Evolutionary conservation across 1,140 invertebrate genomes (phyloP).

Genomic region (Cyrtorhinus lividipennis): DNA sequence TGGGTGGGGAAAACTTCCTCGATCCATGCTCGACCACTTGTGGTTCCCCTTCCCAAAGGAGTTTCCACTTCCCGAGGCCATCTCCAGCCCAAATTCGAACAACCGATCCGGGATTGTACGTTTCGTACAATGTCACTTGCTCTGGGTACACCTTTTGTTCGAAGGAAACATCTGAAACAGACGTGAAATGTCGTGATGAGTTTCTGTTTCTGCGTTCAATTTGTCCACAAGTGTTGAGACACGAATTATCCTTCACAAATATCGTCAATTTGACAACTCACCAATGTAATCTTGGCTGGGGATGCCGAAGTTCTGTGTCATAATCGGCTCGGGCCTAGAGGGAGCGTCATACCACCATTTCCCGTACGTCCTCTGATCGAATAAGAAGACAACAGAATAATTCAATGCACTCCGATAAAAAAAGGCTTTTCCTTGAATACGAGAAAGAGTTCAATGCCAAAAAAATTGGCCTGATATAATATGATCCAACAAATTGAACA

Average conservation of each 20-base stretch:
- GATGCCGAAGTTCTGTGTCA: constrained; percentile 54
- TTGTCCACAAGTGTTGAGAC: not conserved
- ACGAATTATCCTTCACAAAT: not conserved
- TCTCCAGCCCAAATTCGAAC: constrained; percentile 62
- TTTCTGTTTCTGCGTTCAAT: no score
- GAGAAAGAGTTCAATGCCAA: no score
- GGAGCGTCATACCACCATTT: constrained; percentile 73
- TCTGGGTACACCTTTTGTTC: constrained; percentile 57
- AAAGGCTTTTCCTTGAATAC: no score
- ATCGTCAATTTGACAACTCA: constrained; percentile 30
- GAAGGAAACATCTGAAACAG: constrained; percentile 49
- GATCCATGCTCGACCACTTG: constrained; percentile 39
- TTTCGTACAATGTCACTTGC: constrained; percentile 69
- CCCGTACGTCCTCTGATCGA: constrained; percentile 75
- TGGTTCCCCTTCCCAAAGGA: constrained; percentile 60
- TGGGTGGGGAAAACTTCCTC: constrained; percentile 56
- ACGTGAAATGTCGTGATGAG: no score
- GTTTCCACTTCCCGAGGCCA: constrained; percentile 44
- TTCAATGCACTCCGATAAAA: no score
- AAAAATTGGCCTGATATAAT: no score
- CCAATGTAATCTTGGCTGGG: constrained; percentile 74
- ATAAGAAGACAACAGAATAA: constrained; percentile 21
- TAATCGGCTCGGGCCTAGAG: constrained; percentile 49
- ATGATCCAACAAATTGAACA: no score
- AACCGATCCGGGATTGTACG: constrained; percentile 76